Evolutionary conservation across 2,113 vertebrate species (phyloP), one percentile per base, ranked within the genome.

Genomic region (Sceloporus tristichus): DNA sequence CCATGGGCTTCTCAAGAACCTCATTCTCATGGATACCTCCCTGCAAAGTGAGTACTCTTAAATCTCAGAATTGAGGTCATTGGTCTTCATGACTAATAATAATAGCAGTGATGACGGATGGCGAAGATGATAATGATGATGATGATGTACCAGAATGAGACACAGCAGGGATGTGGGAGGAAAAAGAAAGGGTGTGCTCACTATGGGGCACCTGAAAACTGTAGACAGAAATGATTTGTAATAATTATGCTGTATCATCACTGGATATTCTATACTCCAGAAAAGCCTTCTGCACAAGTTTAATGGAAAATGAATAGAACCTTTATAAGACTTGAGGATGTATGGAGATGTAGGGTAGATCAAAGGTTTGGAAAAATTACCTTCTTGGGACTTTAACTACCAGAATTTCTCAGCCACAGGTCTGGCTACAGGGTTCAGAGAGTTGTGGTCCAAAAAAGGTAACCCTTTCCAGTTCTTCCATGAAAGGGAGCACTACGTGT

Each of bases 1-100:
- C 21, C 76, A 71, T 99, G 99, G 99, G 96, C 97, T 94, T 94
- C 96, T 2, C 98, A 99, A 94, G 95, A 89, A 11, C 98, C 99
- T 70, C 97, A 99, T 3, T 91, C 96, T 74, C 99, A 99, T 0
- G 98, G 98, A 89, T 99, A 98, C 95, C 94, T 91, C 25, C 96
- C 95, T 71, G 89, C 95, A 93, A 97, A 95, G 98, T 99, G 96
- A 97, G 98, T 40, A 0, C 0, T 0, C 2, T 5, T 0, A 0
- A 82, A 65, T 38, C 29, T 42, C 5, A 14, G 13, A 71, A 16
- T 0, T 62, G n/a, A 27, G n/a, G 21, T 87, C 6, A 54, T 79
- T 76, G 40, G 8, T 0, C 34, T 5, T 38, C 9, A 53, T 29
- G n/a, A 4, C 8, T 38, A 11, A 10, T 62, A 16, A 62, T 18